Base-by-base conservation (phyloP, 2,888 invertebrate species). In the Trichacis sp. region DNA sequence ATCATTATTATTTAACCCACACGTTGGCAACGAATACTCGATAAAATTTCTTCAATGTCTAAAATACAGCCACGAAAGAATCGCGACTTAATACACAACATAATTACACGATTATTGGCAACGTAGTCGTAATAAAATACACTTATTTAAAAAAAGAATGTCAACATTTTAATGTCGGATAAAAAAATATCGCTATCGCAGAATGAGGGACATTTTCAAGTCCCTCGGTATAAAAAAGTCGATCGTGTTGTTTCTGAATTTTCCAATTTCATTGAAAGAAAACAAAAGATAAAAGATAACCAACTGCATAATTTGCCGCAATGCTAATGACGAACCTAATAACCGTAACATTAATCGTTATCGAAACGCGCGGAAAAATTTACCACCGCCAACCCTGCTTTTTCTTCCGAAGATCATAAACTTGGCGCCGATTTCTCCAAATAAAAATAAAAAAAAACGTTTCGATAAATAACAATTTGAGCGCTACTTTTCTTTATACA, bases 391-490 rank as follows among this genome's bases (percentile, higher is more conserved):
- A 40, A 40, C 40, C 40, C 40, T 40, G 40, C 40, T 40, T 12
- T 36, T 15, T 15, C 6, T 14, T 15, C 15, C 6, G 12, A 8
- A 12, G 45, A 45, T 45, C 17, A 45, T 45, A 45, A 45, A 19
- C 20, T 40, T 40, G 12, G 49, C 45, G 36, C 54, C 29, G 54
- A 46, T 53, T 20, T 47, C 24, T 24, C 40, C 38, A 57, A 58
- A 59, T 53, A n/a, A 24, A 24, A 24, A 5, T 24, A 24, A 24
- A 24, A 24, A 55, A 55, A 33, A 17, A 54, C 59, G 64, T 42
- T 55, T 51, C 54, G 47, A 61, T 61, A 61, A 61, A 19, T 43
- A n/a, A 18, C n/a, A n/a, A n/a, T n/a, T n/a, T n/a, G n/a, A n/a
- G n/a, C n/a, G n/a, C n/a, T n/a, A n/a, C n/a, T n/a, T n/a, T n/a